These are phyloP conservation scores for Hipparchia semele DNA, from an alignment of 2,888 invertebrate species.

Conservation along the genomic window DNA sequence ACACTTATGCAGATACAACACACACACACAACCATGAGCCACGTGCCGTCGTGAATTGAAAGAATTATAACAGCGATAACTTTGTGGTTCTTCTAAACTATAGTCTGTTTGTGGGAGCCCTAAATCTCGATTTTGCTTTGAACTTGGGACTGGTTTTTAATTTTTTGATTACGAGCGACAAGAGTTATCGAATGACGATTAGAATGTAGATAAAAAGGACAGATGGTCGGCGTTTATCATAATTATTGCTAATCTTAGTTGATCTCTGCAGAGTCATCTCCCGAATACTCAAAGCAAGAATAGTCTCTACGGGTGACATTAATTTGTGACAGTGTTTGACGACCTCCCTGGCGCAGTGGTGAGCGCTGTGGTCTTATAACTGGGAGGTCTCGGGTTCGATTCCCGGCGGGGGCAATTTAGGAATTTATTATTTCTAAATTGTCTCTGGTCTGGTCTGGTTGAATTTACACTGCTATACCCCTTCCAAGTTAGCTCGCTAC, in stretches of 20 bases:
- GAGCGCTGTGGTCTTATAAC: too few species aligned
- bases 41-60: too few species aligned
- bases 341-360: too few species aligned
- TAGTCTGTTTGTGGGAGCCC: neutral
- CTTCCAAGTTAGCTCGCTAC: too few species aligned
- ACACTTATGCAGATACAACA: too few species aligned
- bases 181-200: conserved; percentile 22
- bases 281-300: neutral
- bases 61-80: too few species aligned
- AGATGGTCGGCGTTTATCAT: conserved; percentile 27
- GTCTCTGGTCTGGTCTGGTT: too few species aligned
- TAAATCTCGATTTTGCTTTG: neutral
- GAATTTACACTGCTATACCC: too few species aligned
- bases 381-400: too few species aligned
- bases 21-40: too few species aligned
- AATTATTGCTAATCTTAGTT: conserved; percentile 33
- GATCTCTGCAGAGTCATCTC: conserved; percentile 33
- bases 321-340: conserved; percentile 2
- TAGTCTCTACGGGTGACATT: conserved; percentile 21
- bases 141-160: neutral
- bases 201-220: conserved; percentile 20
- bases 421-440: too few species aligned
- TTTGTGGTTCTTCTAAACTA: neutral
- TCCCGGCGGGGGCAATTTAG: too few species aligned
- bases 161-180: conserved; percentile 23